Evolutionary conservation across 2,113 vertebrate species (phyloP), one percentile per base, ranked within the genome.

Genomic region (Chelonoidis abingdonii): DNA sequence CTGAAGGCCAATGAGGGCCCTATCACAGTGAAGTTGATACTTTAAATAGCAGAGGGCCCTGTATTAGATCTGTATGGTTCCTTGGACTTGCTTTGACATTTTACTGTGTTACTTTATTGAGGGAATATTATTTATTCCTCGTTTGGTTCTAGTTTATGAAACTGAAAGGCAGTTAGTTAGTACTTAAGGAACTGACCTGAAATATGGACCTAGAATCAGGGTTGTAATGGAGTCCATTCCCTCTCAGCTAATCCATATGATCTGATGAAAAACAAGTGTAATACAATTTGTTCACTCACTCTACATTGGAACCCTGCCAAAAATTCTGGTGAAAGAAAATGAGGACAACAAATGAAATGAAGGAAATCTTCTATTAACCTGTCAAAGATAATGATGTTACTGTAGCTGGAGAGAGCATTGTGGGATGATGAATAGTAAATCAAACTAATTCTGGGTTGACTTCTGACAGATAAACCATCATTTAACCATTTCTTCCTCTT

Each of bases 81-180:
- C 86, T 93, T 38, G 27, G 90, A 93, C 75, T 91, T 79, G 85
- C 90, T 93, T 94, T 95, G 78, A 87, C 76, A 21, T 95, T 97
- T 95, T 94, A 94, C 88, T 91, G 84, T 76, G 12, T 65, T 49
- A 86, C 59, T 72, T 83, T 94, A 83, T 95, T 3, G 2, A 96
- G 94, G 89, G 92, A 97, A 31, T 84, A 83, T 97, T 97, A 95
- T 94, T 97, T 91, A 93, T 96, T 95, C 69, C 47, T 96, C 94
- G 90, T 97, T 97, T 90, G 92, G 93, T 97, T 97, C 86, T 89
- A 91, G 93, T 95, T 94, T 97, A 89, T 96, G 96, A 96, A 96
- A 96, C 87, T 31, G 69, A 97, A 96, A 96, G 94, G 87, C 95
- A 93, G 86, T 93, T 47, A 88, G 87, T 86, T 83, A 86, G 65